Percentiles rank a stretch among this genome's conserved stretches.
Evolutionary conservation across 2,113 vertebrate genomes (phyloP).

Genomic region (Myanophis thanlyinensis): DNA sequence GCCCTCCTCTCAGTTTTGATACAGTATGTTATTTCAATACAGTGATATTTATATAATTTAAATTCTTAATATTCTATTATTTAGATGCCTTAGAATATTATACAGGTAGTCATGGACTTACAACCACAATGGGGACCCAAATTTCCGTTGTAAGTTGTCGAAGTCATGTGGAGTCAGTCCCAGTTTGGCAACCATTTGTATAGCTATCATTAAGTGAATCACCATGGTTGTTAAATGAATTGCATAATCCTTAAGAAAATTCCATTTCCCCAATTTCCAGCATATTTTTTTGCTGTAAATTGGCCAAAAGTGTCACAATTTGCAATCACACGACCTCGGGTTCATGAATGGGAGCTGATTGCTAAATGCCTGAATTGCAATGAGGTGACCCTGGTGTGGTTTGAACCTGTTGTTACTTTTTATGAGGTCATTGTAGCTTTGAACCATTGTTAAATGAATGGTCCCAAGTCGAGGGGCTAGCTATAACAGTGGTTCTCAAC

Average conservation of each 20-base stretch:
- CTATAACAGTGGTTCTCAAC: too few relatives aligned
- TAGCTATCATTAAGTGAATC: not conserved
- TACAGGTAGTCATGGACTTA: not conserved
- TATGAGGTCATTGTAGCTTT: too few relatives aligned
- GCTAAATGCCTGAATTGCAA: too few relatives aligned
- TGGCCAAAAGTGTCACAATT: not conserved
- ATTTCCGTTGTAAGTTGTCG: not conserved
- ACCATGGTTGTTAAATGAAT: not conserved
- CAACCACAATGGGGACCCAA: not conserved
- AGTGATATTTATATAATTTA: not conserved
- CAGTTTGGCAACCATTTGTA: not conserved
- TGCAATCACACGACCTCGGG: not conserved
- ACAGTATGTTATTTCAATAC: not conserved
- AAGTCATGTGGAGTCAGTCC: not conserved
- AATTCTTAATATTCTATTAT: not conserved
- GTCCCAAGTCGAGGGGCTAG: too few relatives aligned
- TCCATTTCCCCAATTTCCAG: not conserved
- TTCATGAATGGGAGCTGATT: not conserved
- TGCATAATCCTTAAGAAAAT: not conserved
- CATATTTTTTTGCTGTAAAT: not conserved
- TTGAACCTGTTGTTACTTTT: too few relatives aligned
- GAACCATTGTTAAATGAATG: too few relatives aligned
- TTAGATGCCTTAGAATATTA: not conserved
- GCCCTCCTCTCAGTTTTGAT: not conserved
- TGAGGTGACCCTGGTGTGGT: too few relatives aligned